A percentile compares a stretch with the other conserved stretches of the same genome.
phyloP scores from a whole-genome alignment of 2,113 vertebrate genomes.

The Heterocephalus glaber region DNA sequence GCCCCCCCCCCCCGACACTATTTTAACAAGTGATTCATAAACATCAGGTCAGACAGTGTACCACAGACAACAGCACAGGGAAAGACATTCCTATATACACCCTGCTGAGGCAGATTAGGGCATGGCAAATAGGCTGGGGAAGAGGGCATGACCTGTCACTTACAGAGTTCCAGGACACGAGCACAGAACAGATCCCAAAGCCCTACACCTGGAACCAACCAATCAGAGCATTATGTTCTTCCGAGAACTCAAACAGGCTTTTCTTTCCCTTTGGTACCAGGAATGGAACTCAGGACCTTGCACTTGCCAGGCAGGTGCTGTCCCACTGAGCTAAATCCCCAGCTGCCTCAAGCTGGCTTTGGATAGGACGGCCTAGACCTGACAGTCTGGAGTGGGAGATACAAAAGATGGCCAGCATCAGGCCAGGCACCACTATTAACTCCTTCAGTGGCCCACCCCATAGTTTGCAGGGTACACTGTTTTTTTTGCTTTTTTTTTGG shows the following conservation, averaged over 20 bases:
- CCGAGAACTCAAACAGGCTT: neutral
- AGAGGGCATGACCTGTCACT: neutral
- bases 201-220: neutral
- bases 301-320: too few species aligned
- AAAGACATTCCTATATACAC: neutral
- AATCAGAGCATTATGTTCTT: neutral
- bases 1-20: neutral
- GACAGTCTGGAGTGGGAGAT: neutral
- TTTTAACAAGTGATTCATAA: constrained; percentile 31
- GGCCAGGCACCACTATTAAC: neutral
- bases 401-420: neutral
- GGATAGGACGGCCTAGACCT: neutral
- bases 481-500: neutral
- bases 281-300: too few species aligned
- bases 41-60: neutral
- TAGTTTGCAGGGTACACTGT: neutral
- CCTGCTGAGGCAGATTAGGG: neutral
- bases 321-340: too few species aligned
- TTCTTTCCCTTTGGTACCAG: neutral
- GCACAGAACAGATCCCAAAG: neutral
- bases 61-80: neutral
- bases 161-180: neutral
- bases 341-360: too few species aligned
- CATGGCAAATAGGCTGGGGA: neutral
- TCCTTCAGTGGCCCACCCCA: neutral